Evolutionary conservation across 2,797 vertebrate genomes (phyloP).

Genomic region (Hylomyscus alleni): DNA sequence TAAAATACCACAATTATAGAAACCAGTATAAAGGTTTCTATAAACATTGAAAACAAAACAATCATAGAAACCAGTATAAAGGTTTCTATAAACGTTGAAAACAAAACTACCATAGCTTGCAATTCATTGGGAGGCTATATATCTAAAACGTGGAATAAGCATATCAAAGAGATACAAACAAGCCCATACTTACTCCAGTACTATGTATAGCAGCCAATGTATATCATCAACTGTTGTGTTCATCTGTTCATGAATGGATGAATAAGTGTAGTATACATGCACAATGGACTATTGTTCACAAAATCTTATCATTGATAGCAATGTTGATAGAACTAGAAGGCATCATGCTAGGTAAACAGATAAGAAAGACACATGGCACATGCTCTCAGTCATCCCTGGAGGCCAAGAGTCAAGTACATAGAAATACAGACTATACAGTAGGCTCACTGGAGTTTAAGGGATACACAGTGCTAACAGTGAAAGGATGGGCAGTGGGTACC

Average conservation of each 20-base stretch:
- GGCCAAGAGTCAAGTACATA: background rate
- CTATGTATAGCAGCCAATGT: background rate
- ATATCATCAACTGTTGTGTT: background rate
- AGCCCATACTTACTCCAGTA: background rate
- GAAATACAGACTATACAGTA: background rate
- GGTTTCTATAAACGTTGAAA: background rate
- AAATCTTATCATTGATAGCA: background rate
- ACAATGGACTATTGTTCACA: background rate
- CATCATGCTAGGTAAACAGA: background rate
- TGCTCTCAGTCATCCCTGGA: background rate
- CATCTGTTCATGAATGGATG: background rate
- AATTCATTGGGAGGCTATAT: background rate
- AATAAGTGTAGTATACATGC: background rate
- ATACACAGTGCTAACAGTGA: fast-evolving
- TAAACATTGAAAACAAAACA: background rate
- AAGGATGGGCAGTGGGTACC: background rate
- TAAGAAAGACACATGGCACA: background rate
- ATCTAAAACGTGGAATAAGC: background rate
- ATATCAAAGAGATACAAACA: background rate
- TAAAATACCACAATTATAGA: background rate
- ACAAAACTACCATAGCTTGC: background rate
- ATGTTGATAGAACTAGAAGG: background rate
- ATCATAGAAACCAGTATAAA: background rate
- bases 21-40: background rate
- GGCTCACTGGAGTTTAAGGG: background rate